Conservation (phyloP, 2,113 vertebrate species). For the Nothoprocta pentlandii region DNA sequence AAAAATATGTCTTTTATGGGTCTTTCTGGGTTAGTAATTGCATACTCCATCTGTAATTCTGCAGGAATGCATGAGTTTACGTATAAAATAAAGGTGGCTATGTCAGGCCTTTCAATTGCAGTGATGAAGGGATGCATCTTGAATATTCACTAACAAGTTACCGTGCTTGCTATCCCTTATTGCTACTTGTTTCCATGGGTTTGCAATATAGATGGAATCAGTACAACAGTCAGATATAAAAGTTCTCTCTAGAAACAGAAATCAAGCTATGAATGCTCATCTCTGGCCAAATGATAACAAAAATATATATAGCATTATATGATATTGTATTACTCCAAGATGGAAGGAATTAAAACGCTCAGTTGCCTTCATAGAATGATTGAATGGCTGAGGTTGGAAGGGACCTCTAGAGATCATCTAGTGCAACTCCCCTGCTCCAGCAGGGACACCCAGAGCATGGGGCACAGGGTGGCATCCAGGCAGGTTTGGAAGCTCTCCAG, state of each 20-base stretch:
- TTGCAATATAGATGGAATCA: not conserved
- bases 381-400: too few relatives aligned
- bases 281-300: not conserved
- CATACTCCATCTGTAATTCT: not conserved
- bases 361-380: not conserved
- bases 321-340: not conserved
- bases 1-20: not conserved
- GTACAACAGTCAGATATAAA: not conserved
- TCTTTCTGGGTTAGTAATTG: not conserved
- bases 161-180: not conserved
- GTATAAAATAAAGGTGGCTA: not conserved
- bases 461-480: too few relatives aligned
- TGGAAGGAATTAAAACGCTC: not conserved
- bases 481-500: too few relatives aligned
- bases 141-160: not conserved
- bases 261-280: not conserved
- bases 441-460: too few relatives aligned
- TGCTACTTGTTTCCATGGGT: not conserved
- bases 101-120: not conserved
- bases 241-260: not conserved
- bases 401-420: too few relatives aligned
- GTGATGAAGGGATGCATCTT: not conserved
- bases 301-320: not conserved
- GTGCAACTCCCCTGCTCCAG: too few relatives aligned
- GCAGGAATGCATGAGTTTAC: not conserved